phyloP scores from a whole-genome alignment of 2,113 vertebrate species.

The Anhinga rufa region DNA sequence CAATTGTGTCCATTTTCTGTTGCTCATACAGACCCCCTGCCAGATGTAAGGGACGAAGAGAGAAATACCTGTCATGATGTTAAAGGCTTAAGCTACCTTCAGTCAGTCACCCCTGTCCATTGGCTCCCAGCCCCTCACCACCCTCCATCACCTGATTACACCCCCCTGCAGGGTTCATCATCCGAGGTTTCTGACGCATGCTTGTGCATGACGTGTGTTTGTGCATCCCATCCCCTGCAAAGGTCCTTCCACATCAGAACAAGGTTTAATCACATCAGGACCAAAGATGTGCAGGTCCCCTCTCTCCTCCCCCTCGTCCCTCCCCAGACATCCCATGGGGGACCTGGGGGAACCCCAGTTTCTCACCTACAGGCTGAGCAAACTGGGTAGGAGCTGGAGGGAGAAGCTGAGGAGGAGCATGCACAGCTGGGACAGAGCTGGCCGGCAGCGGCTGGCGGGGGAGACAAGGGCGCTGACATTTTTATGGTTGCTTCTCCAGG shows the following conservation, averaged over 20 bases:
- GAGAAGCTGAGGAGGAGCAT: not conserved
- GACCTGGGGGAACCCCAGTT: not conserved
- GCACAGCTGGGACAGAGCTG: not conserved
- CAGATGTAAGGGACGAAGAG: not conserved
- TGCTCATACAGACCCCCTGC: not conserved
- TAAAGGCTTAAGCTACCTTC: not conserved
- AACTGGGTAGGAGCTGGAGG: not conserved
- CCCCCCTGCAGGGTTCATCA: not conserved
- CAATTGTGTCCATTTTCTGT: not conserved
- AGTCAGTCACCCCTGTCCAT: accelerated
- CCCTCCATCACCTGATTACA: not conserved
- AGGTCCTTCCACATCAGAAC: not conserved
- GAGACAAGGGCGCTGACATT: not conserved
- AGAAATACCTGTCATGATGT: not conserved
- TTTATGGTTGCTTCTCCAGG: not conserved
- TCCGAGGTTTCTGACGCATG: accelerated
- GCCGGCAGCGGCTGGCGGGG: accelerated
- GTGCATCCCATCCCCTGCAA: not conserved
- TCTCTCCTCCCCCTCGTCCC: not conserved
- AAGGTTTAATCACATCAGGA: not conserved
- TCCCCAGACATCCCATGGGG: not conserved
- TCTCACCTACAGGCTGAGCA: not conserved
- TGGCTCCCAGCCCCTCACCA: not conserved
- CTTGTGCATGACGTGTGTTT: accelerated
- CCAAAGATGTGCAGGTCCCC: not conserved